Conservation (phyloP, 2,797 vertebrate species). For the Acomys russatus region DNA sequence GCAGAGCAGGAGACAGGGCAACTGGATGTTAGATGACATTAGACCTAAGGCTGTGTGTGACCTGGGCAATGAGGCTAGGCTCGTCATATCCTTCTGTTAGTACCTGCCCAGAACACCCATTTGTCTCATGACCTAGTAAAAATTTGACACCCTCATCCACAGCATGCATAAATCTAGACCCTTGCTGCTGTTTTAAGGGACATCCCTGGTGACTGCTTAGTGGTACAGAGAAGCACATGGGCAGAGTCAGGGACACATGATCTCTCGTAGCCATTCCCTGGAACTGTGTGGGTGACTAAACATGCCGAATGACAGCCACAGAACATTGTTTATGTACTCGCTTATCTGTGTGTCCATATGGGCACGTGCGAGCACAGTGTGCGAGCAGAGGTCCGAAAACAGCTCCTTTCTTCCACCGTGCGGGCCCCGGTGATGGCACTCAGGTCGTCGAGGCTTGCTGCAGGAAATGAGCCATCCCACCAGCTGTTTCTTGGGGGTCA, state of each 20-base stretch:
- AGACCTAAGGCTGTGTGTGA: not conserved
- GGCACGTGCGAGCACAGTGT: not conserved
- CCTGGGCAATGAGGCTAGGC: not conserved
- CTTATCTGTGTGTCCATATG: not conserved
- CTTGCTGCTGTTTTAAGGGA: not conserved
- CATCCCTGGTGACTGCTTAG: not conserved
- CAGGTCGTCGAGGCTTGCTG: not conserved
- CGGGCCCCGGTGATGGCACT: not conserved
- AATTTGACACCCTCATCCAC: constrained; percentile 18
- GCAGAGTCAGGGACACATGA: not conserved
- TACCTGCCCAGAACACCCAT: not conserved
- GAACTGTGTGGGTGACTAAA: not conserved
- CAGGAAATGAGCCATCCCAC: not conserved
- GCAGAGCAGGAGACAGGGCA: not conserved
- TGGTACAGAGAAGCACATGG: not conserved
- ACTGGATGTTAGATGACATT: not conserved
- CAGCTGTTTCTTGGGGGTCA: constrained; percentile 12
- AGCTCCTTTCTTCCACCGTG: not conserved
- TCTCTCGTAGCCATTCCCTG: not conserved
- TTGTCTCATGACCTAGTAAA: constrained; percentile 29
- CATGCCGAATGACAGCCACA: not conserved
- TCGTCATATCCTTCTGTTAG: not conserved
- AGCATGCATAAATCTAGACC: not conserved
- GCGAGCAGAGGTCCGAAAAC: not conserved
- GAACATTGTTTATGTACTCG: not conserved